A percentile compares a stretch with the other conserved stretches of the same genome.
Conservation (phyloP, 2,888 invertebrate species). For the Hirudinaria manillensis region DNA sequence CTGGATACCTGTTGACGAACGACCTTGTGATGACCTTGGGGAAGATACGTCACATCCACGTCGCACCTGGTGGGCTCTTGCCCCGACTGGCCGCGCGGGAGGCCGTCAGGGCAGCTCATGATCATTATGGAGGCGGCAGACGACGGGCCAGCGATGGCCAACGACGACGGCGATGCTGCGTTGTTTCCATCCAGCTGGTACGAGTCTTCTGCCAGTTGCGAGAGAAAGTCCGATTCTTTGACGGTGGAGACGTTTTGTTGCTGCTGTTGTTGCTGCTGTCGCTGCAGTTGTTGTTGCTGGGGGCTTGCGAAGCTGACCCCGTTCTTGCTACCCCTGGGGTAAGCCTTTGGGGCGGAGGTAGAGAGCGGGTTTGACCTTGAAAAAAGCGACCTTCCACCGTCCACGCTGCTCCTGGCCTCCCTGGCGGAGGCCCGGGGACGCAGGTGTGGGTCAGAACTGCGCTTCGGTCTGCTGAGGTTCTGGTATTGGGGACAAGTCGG, state of each 20-base stretch:
- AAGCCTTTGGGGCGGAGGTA: neutral
- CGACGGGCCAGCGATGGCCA: too few species aligned
- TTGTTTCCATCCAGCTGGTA: neutral
- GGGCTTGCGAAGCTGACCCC: neutral
- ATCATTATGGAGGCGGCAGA: neutral
- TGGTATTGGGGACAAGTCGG: neutral
- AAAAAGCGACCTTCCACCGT: neutral
- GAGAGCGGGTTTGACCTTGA: neutral
- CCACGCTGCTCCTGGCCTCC: neutral
- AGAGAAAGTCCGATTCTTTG: neutral
- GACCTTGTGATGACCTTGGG: too few species aligned
- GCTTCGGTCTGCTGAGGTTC: neutral
- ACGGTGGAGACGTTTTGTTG: too few species aligned
- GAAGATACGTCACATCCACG: too few species aligned
- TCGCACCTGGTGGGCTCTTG: too few species aligned
- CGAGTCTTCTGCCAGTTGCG: conserved; percentile 5
- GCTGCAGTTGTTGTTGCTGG: too few species aligned
- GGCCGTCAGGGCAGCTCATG: neutral
- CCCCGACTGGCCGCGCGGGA: too few species aligned
- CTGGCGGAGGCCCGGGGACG: neutral
- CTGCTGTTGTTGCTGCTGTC: too few species aligned
- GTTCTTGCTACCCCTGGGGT: neutral
- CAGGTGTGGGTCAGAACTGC: neutral
- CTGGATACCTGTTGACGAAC: neutral
- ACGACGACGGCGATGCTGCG: too few species aligned